Percentiles rank a stretch among this genome's conserved stretches.
These are phyloP conservation scores for Pterocles gutturalis DNA, from an alignment of 2,113 vertebrate species.

Conservation along the genomic window DNA sequence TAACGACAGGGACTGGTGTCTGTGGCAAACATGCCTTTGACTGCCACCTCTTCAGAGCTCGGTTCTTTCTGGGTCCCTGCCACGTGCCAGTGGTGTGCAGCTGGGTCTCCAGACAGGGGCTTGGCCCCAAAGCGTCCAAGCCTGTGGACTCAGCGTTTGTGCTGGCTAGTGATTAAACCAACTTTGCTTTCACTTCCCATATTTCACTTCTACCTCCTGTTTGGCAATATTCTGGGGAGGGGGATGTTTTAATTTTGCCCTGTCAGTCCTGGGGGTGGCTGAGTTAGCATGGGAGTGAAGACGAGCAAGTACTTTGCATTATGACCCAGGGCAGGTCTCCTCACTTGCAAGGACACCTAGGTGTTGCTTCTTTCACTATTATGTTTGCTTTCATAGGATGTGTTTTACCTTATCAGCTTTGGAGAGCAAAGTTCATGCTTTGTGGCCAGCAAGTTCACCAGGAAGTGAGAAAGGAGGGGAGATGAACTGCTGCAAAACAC, in stretches of 20 bases:
- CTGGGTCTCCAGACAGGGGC: neutral
- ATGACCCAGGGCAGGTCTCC: conserved; percentile 20
- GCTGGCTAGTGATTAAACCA: neutral
- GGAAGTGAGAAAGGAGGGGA: conserved; percentile 30
- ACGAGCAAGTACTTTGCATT: neutral
- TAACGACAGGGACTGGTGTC: fast-evolving
- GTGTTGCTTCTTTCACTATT: neutral
- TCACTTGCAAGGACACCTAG: neutral
- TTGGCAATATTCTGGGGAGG: neutral
- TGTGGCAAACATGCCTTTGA: neutral
- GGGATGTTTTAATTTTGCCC: neutral
- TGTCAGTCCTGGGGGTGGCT: neutral
- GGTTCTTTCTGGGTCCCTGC: neutral
- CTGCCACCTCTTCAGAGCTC: neutral
- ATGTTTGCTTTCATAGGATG: neutral
- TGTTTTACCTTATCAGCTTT: conserved; percentile 13
- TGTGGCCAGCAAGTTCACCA: neutral
- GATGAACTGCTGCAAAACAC: neutral
- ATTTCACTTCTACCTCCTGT: neutral
- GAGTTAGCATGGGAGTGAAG: neutral
- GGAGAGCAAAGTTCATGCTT: conserved; percentile 52
- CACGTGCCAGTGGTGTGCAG: fast-evolving
- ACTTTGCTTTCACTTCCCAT: neutral
- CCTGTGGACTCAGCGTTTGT: neutral
- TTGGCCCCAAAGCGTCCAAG: neutral